A percentile compares a stretch with the other conserved stretches of the same genome.
Evolutionary conservation across 2,113 vertebrate species (phyloP).

Genomic region (Perca schrenkii): DNA sequence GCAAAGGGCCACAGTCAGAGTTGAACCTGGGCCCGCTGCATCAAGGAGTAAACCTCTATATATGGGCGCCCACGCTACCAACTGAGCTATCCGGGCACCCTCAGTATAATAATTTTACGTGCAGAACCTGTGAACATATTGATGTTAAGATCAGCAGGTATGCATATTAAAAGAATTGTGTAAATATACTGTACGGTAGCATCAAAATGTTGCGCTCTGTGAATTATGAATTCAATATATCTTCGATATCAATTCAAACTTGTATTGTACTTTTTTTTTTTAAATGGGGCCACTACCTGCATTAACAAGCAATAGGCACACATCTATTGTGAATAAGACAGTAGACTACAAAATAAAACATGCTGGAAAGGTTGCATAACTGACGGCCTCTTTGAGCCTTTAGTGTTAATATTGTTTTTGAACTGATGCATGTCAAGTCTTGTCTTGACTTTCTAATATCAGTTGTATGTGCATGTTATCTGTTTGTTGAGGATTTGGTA

Average conservation of each 20-base stretch:
- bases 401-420: background rate
- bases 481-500: background rate
- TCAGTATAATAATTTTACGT: background rate
- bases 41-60: no score
- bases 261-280: background rate
- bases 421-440: background rate
- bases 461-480: background rate
- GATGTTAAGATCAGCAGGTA: background rate
- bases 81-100: no score
- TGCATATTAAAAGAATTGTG: background rate
- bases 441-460: background rate
- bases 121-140: background rate
- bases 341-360: background rate
- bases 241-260: background rate
- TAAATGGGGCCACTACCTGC: background rate
- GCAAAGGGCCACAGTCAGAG: no score
- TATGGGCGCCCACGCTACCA: no score
- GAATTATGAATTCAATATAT: no score
- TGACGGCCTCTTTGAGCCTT: no score
- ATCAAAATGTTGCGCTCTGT: no score
- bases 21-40: no score
- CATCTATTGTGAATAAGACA: background rate
- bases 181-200: background rate
- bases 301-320: background rate
- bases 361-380: background rate